Evolutionary conservation across 2,113 vertebrate genomes (phyloP).

Genomic region (Loxodonta africana): DNA sequence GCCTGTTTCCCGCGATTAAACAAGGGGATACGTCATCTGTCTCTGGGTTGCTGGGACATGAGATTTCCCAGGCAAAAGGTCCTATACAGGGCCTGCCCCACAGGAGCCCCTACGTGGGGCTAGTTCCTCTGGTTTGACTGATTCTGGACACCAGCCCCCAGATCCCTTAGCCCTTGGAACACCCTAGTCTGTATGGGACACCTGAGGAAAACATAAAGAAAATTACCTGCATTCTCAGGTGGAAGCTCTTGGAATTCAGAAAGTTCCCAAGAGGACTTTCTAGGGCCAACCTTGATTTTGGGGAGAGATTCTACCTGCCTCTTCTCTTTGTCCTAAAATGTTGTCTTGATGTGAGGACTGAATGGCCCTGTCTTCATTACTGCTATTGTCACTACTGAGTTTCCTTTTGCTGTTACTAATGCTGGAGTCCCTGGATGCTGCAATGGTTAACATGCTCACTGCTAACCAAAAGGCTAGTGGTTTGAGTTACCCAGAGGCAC

Average conservation of each 20-base stretch:
- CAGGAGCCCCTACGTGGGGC: background rate
- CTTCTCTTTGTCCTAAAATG: background rate
- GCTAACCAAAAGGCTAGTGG: too few relatives aligned
- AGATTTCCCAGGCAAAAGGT: too few relatives aligned
- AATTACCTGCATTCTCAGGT: background rate
- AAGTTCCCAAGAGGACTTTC: background rate
- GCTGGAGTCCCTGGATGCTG: too few relatives aligned
- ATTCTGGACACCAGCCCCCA: too few relatives aligned
- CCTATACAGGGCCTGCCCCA: fast-evolving
- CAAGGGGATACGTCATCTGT: background rate
- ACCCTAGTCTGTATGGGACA: background rate
- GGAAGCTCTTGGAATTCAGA: background rate
- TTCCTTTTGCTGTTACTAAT: background rate
- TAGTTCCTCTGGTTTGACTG: background rate
- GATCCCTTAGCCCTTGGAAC: background rate
- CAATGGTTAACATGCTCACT: too few relatives aligned
- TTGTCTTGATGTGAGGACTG: too few relatives aligned
- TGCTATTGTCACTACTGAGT: background rate
- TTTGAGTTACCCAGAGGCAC: too few relatives aligned
- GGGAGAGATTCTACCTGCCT: background rate
- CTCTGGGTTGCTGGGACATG: background rate
- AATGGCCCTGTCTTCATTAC: background rate
- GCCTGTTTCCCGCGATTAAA: background rate
- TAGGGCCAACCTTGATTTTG: background rate
- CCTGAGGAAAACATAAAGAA: background rate